Conservation (phyloP, 2,888 invertebrate species). For the Plebejus anna region DNA sequence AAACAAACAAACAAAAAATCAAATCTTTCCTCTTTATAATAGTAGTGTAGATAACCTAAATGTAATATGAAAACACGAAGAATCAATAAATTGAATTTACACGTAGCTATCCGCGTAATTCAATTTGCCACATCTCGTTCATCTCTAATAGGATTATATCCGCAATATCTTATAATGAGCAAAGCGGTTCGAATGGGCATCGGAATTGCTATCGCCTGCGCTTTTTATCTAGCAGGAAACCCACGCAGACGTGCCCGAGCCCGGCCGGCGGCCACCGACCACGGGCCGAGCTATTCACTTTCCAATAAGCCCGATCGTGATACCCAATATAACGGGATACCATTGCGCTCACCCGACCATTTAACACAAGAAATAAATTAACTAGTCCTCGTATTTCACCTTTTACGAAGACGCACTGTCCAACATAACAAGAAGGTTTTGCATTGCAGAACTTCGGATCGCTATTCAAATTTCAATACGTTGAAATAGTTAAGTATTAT, state of each 20-base stretch:
- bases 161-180: constrained; percentile 39
- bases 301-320: constrained; percentile 73
- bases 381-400: constrained; percentile 30
- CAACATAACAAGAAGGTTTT: background rate
- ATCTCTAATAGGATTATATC: constrained; percentile 23
- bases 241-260: constrained; percentile 41
- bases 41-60: background rate
- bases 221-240: constrained; percentile 53
- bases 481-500: background rate
- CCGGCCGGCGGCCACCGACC: constrained; percentile 53
- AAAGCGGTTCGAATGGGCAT: constrained; percentile 41
- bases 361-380: constrained; percentile 46
- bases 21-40: too few relatives aligned
- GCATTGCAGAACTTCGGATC: background rate
- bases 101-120: constrained; percentile 1
- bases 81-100: constrained; percentile 1
- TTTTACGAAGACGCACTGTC: background rate
- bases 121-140: constrained; percentile 1
- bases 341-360: constrained; percentile 58
- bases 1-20: too few relatives aligned
- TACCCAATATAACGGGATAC: constrained; percentile 72
- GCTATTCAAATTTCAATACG: background rate
- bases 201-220: constrained; percentile 32
- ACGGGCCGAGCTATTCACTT: constrained; percentile 67
- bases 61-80: background rate